Base-by-base conservation (phyloP, 2,113 vertebrate species). In the Penelope pileata region DNA sequence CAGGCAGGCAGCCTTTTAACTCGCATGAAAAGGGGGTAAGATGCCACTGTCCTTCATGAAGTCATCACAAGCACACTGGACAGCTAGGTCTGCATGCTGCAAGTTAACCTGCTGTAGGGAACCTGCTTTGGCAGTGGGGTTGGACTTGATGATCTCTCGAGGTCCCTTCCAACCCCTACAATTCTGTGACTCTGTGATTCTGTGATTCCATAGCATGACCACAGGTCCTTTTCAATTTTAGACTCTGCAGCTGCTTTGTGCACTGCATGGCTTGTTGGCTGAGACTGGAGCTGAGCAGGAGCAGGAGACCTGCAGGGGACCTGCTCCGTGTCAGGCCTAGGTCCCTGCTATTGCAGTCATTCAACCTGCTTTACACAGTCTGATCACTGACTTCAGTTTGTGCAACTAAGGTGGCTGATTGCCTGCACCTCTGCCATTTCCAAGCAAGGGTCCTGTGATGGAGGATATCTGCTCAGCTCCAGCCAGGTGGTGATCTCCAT, bases 181-280 rank as follows among this genome's bases (percentile, higher is more conserved):
- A n/a, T n/a, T n/a, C n/a, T n/a, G n/a, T n/a, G n/a, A n/a, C n/a
- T n/a, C n/a, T n/a, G n/a, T n/a, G n/a, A n/a, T n/a, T n/a, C n/a
- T n/a, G n/a, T n/a, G n/a, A n/a, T 30, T 76, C 17, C 34, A 40
- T 7, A 63, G 11, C 23, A 80, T 76, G 51, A 34, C 22, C 19
- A 54, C 0, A 0, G 24, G 24, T 3, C 0, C 3, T n/a, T 66
- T 73, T 30, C 40, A 27, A 7, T 48, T 88, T 58, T 1, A 5
- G 22, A 14, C 34, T 59, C 81, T 50, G 10, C 12, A 17, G 43
- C 40, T 77, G 34, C 48, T 86, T 62, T 66, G 27, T 27, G 18
- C 29, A 47, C 23, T 32, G 17, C 12, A 6, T 22, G 11, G 7
- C 19, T 75, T 42, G 32, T 58, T 51, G 60, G 6, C 23, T 86